These are phyloP conservation scores for Myripristis murdjan DNA, from an alignment of 2,797 vertebrate genomes.

Conservation along the genomic window DNA sequence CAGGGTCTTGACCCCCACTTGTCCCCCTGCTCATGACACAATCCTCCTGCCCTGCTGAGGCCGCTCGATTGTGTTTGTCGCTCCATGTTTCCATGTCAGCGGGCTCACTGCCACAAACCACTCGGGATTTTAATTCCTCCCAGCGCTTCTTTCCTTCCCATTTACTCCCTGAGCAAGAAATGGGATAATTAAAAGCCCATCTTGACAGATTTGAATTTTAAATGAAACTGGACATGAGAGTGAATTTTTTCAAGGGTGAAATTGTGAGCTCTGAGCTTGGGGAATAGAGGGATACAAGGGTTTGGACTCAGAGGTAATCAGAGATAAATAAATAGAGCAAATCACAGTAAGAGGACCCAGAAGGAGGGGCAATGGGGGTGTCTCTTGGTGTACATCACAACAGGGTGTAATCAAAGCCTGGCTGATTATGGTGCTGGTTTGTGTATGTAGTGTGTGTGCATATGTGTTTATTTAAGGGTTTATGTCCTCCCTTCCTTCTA, in stretches of 20 bases:
- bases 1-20: constrained; percentile 7
- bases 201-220: constrained; percentile 10
- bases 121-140: constrained; percentile 16
- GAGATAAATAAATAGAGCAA: not conserved
- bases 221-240: constrained; percentile 5
- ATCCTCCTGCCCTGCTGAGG: too few relatives aligned
- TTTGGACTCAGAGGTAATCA: constrained; percentile 10
- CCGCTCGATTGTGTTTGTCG: too few relatives aligned
- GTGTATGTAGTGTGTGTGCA: too few relatives aligned
- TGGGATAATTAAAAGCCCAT: not conserved
- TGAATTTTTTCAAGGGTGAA: constrained; percentile 12
- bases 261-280: not conserved
- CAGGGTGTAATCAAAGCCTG: constrained; percentile 17
- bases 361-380: not conserved
- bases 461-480: too few relatives aligned
- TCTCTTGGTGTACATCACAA: not conserved
- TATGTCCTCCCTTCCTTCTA: too few relatives aligned
- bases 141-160: constrained; percentile 1
- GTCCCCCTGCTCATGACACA: too few relatives aligned
- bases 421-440: not conserved
- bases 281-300: not conserved
- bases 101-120: not conserved
- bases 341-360: not conserved
- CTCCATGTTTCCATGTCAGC: not conserved
- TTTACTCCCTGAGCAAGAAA: constrained; percentile 12